These are phyloP conservation scores for Vidua chalybeata DNA, from an alignment of 2,113 vertebrate genomes.

Conservation along the genomic window DNA sequence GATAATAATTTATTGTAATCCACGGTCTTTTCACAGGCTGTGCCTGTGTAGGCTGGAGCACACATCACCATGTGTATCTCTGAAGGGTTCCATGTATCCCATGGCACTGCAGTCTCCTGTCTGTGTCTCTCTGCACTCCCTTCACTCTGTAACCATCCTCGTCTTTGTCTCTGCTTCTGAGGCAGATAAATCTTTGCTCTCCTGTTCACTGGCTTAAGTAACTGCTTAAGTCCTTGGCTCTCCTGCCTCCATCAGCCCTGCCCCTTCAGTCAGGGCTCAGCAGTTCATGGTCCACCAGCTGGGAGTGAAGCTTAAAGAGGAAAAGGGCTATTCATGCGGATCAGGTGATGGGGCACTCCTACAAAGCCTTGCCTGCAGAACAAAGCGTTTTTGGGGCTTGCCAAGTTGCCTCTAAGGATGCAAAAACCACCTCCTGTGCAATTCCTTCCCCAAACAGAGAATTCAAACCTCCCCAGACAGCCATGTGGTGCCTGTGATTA, in stretches of 20 bases:
- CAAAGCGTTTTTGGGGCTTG: constrained; percentile 11
- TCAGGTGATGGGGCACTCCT: constrained; percentile 17
- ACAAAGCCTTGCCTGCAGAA: background rate
- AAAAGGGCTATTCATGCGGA: constrained; percentile 12
- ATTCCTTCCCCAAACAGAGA: background rate
- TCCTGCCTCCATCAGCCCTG: background rate
- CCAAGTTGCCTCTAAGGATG: background rate
- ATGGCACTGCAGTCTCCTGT: background rate
- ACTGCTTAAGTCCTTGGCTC: background rate
- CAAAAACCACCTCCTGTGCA: background rate
- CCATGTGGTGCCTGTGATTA: background rate
- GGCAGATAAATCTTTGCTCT: background rate
- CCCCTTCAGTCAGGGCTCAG: background rate
- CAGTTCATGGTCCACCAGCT: constrained; percentile 25
- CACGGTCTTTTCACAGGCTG: background rate
- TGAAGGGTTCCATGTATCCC: accelerated
- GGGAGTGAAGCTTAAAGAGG: background rate
- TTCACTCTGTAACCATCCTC: background rate
- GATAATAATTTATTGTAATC: background rate
- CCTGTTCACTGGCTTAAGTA: background rate
- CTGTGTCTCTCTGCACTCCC: background rate
- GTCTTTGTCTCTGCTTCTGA: background rate
- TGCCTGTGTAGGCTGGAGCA: background rate
- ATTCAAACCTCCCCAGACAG: background rate
- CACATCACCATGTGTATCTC: accelerated